Percentiles rank a stretch among this genome's conserved stretches.
Conservation (phyloP, 2,888 invertebrate genomes). For the Portevinia maculata region DNA sequence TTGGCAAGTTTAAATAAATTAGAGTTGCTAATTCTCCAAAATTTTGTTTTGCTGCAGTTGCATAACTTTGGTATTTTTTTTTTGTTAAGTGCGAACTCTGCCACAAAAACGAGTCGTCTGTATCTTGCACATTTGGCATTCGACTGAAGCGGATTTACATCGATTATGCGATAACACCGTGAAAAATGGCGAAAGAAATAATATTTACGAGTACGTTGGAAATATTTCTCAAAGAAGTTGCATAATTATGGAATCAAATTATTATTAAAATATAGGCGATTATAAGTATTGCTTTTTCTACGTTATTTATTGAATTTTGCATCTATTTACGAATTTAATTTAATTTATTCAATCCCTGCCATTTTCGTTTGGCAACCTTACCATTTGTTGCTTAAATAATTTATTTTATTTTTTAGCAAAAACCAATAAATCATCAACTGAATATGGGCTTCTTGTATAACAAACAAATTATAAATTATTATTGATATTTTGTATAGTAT, state of each 20-base stretch:
- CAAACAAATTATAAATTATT: too few species aligned
- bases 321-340: neutral
- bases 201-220: neutral
- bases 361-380: too few species aligned
- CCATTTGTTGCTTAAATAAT: too few species aligned
- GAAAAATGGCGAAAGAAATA: slow-evolving; percentile 15
- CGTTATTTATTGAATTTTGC: neutral
- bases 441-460: too few species aligned
- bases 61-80: neutral
- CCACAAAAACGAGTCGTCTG: too few species aligned
- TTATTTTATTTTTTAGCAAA: too few species aligned
- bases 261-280: too few species aligned
- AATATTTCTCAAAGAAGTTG: neutral
- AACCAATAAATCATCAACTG: too few species aligned
- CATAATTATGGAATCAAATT: slow-evolving; percentile 1
- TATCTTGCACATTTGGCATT: slow-evolving; percentile 30
- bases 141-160: slow-evolving; percentile 27
- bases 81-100: slow-evolving; percentile 7
- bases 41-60: neutral
- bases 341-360: too few species aligned
- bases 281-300: neutral
- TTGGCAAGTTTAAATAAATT: slow-evolving; percentile 4
- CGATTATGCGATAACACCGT: slow-evolving; percentile 21
- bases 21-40: neutral
- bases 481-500: too few species aligned